Percentiles rank a stretch among this genome's conserved stretches.
Conservation (phyloP, 2,888 invertebrate species). For the Nebria brevicollis region DNA sequence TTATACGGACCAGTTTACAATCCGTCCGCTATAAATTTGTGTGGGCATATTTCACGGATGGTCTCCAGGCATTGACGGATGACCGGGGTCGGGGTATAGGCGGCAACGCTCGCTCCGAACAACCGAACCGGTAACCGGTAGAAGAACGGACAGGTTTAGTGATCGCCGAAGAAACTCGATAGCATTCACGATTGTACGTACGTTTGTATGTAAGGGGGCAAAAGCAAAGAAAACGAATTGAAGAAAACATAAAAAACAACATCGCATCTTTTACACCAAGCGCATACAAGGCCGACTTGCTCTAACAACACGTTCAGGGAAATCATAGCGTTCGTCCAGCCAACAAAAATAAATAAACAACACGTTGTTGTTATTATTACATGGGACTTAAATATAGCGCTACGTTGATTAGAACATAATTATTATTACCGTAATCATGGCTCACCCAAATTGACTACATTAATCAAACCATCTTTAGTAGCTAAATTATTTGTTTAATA, state of each 20-base stretch:
- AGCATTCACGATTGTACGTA: constrained; percentile 13
- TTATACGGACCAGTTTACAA: constrained; percentile 14
- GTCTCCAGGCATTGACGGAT: constrained; percentile 23
- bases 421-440: background rate
- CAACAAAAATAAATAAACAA: background rate
- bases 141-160: constrained; percentile 17
- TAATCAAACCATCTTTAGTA: background rate
- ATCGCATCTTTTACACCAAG: constrained; percentile 8
- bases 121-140: constrained; percentile 6
- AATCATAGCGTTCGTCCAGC: background rate
- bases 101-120: background rate
- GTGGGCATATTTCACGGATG: constrained; percentile 20
- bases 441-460: background rate
- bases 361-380: background rate
- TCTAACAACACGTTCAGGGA: constrained; percentile 4
- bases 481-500: too few relatives aligned
- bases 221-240: background rate
- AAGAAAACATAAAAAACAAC: background rate
- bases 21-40: constrained; percentile 16
- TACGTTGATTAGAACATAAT: background rate
- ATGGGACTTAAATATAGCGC: background rate
- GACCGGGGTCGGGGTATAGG: background rate
- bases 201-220: background rate
- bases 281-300: constrained; percentile 4
- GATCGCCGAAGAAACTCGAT: constrained; percentile 12